Evolutionary conservation across 2,797 vertebrate genomes (phyloP), one percentile per base, ranked within the genome.

Genomic region (Catamblyrhynchus diadema): DNA sequence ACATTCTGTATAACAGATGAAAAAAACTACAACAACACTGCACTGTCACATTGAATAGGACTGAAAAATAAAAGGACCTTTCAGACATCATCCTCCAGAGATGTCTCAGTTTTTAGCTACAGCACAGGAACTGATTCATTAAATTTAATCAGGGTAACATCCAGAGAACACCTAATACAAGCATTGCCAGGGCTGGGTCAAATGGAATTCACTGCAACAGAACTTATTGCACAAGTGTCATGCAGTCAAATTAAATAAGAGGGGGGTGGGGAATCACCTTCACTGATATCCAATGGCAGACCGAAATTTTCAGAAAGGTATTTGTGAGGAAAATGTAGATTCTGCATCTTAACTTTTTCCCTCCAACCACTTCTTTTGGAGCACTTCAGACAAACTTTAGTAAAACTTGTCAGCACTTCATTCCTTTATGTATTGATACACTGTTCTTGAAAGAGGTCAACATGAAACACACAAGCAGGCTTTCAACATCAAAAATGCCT

Each of bases 391-490:
- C 37, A 86, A 93, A 84, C 35, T 84, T 84, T 33, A 81, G n/a
- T 86, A 42, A 81, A 84, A 86, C 30, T 86, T 74, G 57, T 71
- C 87, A 71, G 53, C 67, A 70, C 20, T 45, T 18, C 90, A 92
- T 86, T 94, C 81, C 61, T 88, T 67, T 42, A 64, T 37, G 28
- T 95, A 87, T 62, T 16, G 67, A 90, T 50, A 86, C 53, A 33
- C 71, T 81, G 60, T n/a, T 87, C 74, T 53, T 85, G 51, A 70
- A 67, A 92, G 89, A 84, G 81, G 88, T 84, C 81, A 88, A 64
- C 74, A 79, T 47, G 70, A 75, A 94, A 93, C 32, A 4, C 56
- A 71, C n/a, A 90, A 86, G 56, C 27, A 57, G 45, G 45, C 86
- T 94, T 95, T 94, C 74, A 88, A n/a, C 60, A 73, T 72, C 37